Base-by-base conservation (phyloP, 2,888 invertebrate genomes). In the Eupithecia vulgata region DNA sequence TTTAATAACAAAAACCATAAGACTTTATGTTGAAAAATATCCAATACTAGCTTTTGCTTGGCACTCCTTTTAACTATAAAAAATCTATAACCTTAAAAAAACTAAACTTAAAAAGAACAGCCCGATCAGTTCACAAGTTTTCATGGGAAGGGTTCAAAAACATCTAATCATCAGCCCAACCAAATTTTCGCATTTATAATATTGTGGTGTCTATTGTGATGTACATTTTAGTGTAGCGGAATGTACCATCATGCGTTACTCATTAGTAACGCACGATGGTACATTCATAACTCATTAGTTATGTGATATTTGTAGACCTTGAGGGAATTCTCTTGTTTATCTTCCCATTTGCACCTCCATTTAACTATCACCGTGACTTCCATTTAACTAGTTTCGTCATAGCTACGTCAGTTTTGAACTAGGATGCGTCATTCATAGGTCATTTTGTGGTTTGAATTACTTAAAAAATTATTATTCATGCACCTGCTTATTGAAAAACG, bases 341-440 rank as follows among this genome's bases (percentile, higher is more conserved):
- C 57, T 65, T 68, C n/a, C 21, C 6, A 57, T 72, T 68, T 12
- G 15, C 69, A 69, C 62, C 37, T 68, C 15, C 59, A 68, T 68
- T 25, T 3, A 59, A 59, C 68, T 61, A 59, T 59, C 40, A 68
- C 40, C 30, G 30, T 68, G 42, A 42, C 37, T 40, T 42, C 7
- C n/a, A n/a, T n/a, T n/a, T n/a, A n/a, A n/a, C 40, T 40, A 52
- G 40, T 21, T 25, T 13, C 37, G 17, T 17, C 21, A 21, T 40
- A 6, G 37, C 8, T 21, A 48, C 2, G n/a, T 52, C 48, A 21
- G n/a, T 10, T 61, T 61, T 61, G 30, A 61, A 61, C 17, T 34
- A 7, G 15, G 12, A 25, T 57, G 25, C 5, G 57, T 57, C 12
- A 52, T 52, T 52, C 52, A 5, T 25, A 57, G 57, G 52, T 52